Base-by-base conservation (phyloP, 1,140 invertebrate genomes). In the Calephelis nemesis region DNA sequence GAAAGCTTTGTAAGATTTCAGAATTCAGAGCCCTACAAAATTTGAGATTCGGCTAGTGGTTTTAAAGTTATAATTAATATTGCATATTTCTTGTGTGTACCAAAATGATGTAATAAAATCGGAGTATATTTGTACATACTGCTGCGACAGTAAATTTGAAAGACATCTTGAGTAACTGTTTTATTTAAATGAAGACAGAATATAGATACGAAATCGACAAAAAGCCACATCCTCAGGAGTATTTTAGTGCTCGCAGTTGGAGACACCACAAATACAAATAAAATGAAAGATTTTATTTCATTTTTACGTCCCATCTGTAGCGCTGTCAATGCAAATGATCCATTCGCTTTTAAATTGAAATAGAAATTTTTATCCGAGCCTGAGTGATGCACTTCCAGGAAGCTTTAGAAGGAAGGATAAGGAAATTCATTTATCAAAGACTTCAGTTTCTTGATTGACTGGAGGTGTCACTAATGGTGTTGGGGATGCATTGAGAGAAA, bases 401-500 rank as follows among this genome's bases (percentile, higher is more conserved):
- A 69, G 69, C 67, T 15, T 71, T 58, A 45, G 39, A 54, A 50
- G 70, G 12, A 47, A 50, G 70, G 12, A 47, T 67, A 71, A 62
- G 60, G 67, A 69, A 74, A 69, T 71, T 71, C 73, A 67, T 74
- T 74, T 74, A 74, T 72, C 64, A 67, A 67, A 67, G 67, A 74
- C 72, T 74, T 60, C 67, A 64, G 65, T 63, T 65, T 62, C 70
- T 73, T 78, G 77, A 78, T 76, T 72, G 82, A 77, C 65, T 63
- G 63, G 63, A 77, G 74, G 79, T 79, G 77, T 77, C 78, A 68
- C 71, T 81, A 81, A 78, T 78, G 73, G 72, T 70, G 62, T 70
- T 47, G 48, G 49, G 42, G 48, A 39, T 68, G 19, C 52, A 42
- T 19, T 50, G 39, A 52, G 42, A 45, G 42, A 42, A 52, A 40